Conservation (phyloP, 2,113 vertebrate species). For the Callaeas wilsoni region DNA sequence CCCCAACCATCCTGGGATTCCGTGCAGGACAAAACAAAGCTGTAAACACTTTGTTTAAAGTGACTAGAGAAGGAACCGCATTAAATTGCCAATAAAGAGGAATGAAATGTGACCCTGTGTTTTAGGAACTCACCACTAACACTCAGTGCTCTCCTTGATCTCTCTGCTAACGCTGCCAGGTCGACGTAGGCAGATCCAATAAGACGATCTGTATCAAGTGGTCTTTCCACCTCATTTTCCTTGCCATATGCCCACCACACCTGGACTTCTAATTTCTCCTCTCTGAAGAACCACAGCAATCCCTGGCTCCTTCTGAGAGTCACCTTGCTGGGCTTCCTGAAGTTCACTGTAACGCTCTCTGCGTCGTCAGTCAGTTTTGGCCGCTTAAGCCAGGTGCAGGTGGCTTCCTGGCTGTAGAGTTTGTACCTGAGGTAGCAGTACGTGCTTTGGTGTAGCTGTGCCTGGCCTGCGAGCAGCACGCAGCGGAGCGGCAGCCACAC, state of each 20-base stretch:
- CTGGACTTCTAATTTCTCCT: constrained; percentile 91
- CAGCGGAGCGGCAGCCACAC: constrained; percentile 86
- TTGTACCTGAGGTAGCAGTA: constrained; percentile 92
- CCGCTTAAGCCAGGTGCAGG: constrained; percentile 80
- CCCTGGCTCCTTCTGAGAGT: constrained; percentile 76
- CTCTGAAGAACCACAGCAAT: constrained; percentile 87
- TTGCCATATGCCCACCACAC: constrained; percentile 88
- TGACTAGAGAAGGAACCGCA: neutral
- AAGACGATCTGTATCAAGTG: constrained; percentile 84
- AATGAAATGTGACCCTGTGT: neutral
- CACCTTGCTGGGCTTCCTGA: constrained; percentile 72
- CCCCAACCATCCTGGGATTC: neutral
- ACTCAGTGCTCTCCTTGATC: constrained; percentile 62
- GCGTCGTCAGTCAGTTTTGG: constrained; percentile 63
- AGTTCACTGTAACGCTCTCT: constrained; percentile 70
- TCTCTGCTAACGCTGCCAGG: constrained; percentile 74
- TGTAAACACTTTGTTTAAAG: neutral
- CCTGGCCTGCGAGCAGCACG: constrained; percentile 78
- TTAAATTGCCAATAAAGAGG: neutral
- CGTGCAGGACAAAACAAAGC: neutral
- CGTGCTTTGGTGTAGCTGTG: constrained; percentile 70
- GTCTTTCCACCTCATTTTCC: constrained; percentile 71
- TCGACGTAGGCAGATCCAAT: constrained; percentile 89
- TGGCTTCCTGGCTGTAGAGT: constrained; percentile 79
- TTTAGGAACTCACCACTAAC: constrained; percentile 81